Evolutionary conservation across 2,113 vertebrate species (phyloP).

Genomic region (Terrapene triunguis): DNA sequence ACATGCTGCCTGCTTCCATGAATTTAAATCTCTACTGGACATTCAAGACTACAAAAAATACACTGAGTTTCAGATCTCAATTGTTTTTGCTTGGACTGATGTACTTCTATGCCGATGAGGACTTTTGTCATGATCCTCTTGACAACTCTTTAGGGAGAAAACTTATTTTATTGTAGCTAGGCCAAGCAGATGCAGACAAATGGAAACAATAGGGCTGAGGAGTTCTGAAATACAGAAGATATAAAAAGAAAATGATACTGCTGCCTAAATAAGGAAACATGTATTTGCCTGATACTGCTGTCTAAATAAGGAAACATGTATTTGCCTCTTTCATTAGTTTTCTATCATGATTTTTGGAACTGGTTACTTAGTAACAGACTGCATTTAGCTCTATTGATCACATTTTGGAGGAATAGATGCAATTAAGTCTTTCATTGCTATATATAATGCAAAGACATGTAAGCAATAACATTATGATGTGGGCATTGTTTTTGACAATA

Average conservation of each 20-base stretch:
- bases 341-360: not conserved
- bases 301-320: not conserved
- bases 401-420: not conserved
- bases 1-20: not conserved
- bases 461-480: not conserved
- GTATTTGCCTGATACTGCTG: not conserved
- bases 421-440: conserved; percentile 17
- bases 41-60: not conserved
- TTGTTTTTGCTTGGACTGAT: not conserved
- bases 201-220: not conserved
- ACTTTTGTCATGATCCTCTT: not conserved
- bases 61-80: not conserved
- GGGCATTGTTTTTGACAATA: not conserved
- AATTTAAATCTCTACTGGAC: conserved; percentile 33
- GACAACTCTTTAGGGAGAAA: not conserved
- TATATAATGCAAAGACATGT: conserved; percentile 25
- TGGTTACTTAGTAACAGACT: not conserved
- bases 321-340: not conserved
- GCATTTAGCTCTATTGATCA: conserved; percentile 27
- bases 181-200: not conserved
- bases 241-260: not conserved
- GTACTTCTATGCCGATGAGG: not conserved
- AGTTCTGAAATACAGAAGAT: not conserved
- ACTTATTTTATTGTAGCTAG: not conserved
- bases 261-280: not conserved